These are phyloP conservation scores for Aradophagus sp. DNA, from an alignment of 1,140 invertebrate genomes.

Conservation along the genomic window DNA sequence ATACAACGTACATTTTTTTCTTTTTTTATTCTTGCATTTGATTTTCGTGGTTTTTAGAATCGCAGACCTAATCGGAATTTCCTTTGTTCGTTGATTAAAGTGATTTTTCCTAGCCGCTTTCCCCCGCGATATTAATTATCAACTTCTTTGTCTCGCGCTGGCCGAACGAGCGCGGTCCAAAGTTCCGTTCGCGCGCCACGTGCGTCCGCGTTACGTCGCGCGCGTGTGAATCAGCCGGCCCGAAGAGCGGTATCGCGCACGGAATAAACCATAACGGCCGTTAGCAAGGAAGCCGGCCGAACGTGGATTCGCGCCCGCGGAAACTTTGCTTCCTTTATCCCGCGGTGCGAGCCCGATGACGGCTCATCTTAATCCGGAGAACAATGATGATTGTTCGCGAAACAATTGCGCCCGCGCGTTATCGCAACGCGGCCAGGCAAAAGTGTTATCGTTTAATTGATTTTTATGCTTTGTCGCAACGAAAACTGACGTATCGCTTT, in stretches of 20 bases:
- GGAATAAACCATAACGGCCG: conserved; percentile 43
- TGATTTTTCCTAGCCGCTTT: conserved; percentile 43
- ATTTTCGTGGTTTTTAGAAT: no score
- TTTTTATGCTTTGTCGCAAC: no score
- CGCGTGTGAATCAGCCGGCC: conserved; percentile 41
- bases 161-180: conserved; percentile 47
- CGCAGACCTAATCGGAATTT: not conserved
- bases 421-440: no score
- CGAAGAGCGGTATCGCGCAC: conserved; percentile 31
- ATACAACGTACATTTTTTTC: no score
- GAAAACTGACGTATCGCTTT: no score
- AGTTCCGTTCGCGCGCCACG: conserved; percentile 42
- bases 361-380: conserved; percentile 28
- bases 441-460: no score
- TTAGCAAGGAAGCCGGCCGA: conserved; percentile 30
- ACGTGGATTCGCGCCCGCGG: conserved; percentile 25
- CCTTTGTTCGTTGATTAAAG: conserved; percentile 12
- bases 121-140: conserved; percentile 38
- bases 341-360: conserved; percentile 14
- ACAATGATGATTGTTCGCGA: conserved; percentile 47
- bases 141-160: conserved; percentile 46
- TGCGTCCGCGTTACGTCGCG: conserved; percentile 15
- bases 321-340: conserved; percentile 41
- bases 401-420: conserved; percentile 41
- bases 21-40: no score